Percentiles rank a stretch among this genome's conserved stretches.
These are phyloP conservation scores for Arge pagana DNA, from an alignment of 2,888 invertebrate genomes.

Conservation along the genomic window DNA sequence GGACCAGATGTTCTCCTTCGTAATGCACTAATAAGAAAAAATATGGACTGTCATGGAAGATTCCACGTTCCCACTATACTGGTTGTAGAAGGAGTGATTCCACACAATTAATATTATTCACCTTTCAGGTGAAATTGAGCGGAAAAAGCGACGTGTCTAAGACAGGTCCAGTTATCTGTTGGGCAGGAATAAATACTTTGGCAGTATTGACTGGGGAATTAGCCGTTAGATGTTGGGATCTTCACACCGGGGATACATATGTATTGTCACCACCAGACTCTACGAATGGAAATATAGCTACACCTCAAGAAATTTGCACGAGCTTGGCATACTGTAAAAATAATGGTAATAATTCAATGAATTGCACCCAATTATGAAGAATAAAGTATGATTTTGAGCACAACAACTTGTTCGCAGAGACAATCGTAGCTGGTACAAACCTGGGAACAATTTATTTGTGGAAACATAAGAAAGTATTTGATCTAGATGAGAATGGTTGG, in stretches of 20 bases:
- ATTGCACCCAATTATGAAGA: no score
- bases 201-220: constrained; percentile 83
- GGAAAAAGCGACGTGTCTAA: constrained; percentile 68
- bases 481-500: constrained; percentile 75
- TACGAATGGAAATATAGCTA: constrained; percentile 43
- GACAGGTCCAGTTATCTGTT: constrained; percentile 65
- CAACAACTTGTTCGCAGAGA: constrained; percentile 59
- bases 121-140: constrained; percentile 73
- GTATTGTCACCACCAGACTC: constrained; percentile 58
- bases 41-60: neutral
- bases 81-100: neutral
- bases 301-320: constrained; percentile 52
- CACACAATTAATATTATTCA: constrained; percentile 14
- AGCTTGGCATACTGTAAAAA: constrained; percentile 52
- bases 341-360: constrained; percentile 41
- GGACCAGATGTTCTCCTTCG: neutral
- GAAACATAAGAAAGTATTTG: constrained; percentile 61
- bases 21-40: neutral
- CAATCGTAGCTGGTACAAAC: constrained; percentile 88
- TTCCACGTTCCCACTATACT: no score
- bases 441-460: constrained; percentile 89
- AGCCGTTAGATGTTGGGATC: constrained; percentile 88
- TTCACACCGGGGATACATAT: constrained; percentile 91
- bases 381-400: neutral
- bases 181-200: constrained; percentile 73